phyloP scores from a whole-genome alignment of 2,797 vertebrate genomes.

The Eutrigla gurnardus region DNA sequence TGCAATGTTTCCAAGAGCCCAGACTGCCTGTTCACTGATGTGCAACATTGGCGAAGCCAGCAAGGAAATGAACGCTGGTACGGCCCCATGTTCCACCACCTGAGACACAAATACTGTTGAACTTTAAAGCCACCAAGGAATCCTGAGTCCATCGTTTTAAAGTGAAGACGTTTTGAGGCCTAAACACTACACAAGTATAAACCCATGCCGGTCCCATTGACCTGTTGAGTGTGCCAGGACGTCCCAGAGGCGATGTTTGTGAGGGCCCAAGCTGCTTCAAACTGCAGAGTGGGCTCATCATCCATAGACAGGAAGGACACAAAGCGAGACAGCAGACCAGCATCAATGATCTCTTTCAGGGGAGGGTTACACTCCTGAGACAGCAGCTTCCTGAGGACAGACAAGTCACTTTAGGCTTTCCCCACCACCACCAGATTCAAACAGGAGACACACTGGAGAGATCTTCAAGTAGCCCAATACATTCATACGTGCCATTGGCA shows the following conservation, averaged over 20 bases:
- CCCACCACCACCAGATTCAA: not conserved
- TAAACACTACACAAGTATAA: too few species aligned
- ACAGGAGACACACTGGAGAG: not conserved
- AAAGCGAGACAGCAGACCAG: conserved; percentile 87
- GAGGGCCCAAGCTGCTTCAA: conserved; percentile 93
- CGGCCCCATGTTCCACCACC: conserved; percentile 90
- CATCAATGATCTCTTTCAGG: conserved; percentile 84
- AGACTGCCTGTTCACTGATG: conserved; percentile 92
- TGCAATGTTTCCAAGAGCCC: conserved; percentile 95
- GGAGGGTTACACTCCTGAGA: conserved; percentile 89
- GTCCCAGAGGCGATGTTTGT: conserved; percentile 93
- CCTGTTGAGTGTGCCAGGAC: conserved; percentile 87
- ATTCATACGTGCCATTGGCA: not conserved
- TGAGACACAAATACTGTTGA: conserved; percentile 29
- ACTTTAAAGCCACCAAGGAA: not conserved
- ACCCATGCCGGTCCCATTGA: conserved; percentile 11
- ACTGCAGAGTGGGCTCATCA: conserved; percentile 86
- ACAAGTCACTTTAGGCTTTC: not conserved
- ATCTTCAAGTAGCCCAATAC: not conserved
- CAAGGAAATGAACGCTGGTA: conserved; percentile 87
- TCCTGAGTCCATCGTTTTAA: not conserved
- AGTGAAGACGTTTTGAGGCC: too few species aligned
- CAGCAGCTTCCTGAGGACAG: conserved; percentile 85
- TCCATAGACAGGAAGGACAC: conserved; percentile 86
- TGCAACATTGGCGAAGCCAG: conserved; percentile 88